Base-by-base conservation (phyloP, 2,113 vertebrate species). In the Caloenas nicobarica region DNA sequence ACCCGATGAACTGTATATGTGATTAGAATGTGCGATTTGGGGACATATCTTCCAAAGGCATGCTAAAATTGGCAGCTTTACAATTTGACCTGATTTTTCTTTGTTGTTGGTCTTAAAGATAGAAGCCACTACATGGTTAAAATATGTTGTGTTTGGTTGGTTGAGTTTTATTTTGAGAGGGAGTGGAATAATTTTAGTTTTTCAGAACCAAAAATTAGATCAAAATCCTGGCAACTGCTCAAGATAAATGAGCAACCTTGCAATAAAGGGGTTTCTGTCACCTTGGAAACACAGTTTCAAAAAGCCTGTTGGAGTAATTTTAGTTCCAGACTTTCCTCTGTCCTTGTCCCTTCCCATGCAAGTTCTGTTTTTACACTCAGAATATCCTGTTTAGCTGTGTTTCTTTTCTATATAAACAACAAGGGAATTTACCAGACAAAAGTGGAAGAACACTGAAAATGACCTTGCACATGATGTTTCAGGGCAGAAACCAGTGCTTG, bases 311-410 rank as follows among this genome's bases (percentile, higher is more conserved):
- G 64, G 86, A 94, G 40, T 94, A 94, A 95, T 92, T 96, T 96
- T 96, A 96, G 91, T 91, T 92, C 89, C 84, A 92, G 86, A 61
- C 84, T 92, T 96, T 78, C 82, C 33, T 84, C 86, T 86, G 93
- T 44, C 91, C 83, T 86, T 84, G 83, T 87, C 88, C 77, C 83
- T 46, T 94, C 93, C 88, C 92, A 77, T 93, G 66, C 34, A 88
- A 58, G 76, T 91, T 93, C 93, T 96, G 96, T 44, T 96, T 96
- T 96, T 94, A 76, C 73, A 87, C 61, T 92, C 74, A 33, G 64
- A 25, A 60, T 91, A 84, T 96, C 88, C 40, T 28, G 84, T 91
- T 96, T 95, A 76, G 79, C 46, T 81, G 31, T 88, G 51, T 69
- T 89, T 73, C 36, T 86, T 62, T 73, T 72, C 25, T 84, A 44